phyloP scores from a whole-genome alignment of 1,140 invertebrate genomes.

The Aethina tumida region DNA sequence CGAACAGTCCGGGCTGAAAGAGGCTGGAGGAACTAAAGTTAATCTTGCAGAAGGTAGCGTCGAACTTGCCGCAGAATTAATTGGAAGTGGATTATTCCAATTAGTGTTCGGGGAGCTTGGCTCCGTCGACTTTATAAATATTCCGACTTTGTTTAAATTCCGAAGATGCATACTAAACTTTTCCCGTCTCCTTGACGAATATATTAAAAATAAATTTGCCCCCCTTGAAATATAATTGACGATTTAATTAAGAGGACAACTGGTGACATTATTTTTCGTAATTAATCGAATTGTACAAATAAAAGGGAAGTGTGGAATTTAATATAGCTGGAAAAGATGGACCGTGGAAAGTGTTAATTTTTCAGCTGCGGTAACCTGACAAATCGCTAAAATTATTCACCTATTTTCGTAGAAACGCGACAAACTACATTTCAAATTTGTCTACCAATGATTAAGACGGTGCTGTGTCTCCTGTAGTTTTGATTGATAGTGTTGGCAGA shows the following conservation, averaged over 20 bases:
- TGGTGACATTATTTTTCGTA: no score
- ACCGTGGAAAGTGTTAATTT: no score
- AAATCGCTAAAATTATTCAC: no score
- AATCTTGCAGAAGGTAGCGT: constrained; percentile 30
- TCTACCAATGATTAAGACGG: constrained; percentile 15
- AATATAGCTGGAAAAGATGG: no score
- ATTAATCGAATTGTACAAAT: no score
- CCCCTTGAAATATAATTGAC: not conserved
- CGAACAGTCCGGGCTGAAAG: constrained; percentile 4
- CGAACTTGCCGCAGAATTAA: constrained; percentile 32
- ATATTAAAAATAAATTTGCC: constrained; percentile 8
- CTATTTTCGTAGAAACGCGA: no score
- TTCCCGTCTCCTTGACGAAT: constrained; percentile 11
- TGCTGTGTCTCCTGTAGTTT: constrained; percentile 13
- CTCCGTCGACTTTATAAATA: constrained; percentile 30
- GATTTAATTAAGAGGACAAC: no score
- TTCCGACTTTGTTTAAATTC: constrained; percentile 33
- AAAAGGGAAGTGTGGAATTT: no score
- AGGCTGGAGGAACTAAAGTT: constrained; percentile 13
- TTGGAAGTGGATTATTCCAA: constrained; percentile 35
- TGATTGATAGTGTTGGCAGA: constrained; percentile 23
- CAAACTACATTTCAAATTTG: constrained; percentile 18
- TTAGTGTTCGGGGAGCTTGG: constrained; percentile 29
- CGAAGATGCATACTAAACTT: constrained; percentile 27
- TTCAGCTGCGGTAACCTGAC: no score